These are phyloP conservation scores for Henricia sp. DNA, from an alignment of 53 echinoderm and acorn worm species.

Conservation along the genomic window DNA sequence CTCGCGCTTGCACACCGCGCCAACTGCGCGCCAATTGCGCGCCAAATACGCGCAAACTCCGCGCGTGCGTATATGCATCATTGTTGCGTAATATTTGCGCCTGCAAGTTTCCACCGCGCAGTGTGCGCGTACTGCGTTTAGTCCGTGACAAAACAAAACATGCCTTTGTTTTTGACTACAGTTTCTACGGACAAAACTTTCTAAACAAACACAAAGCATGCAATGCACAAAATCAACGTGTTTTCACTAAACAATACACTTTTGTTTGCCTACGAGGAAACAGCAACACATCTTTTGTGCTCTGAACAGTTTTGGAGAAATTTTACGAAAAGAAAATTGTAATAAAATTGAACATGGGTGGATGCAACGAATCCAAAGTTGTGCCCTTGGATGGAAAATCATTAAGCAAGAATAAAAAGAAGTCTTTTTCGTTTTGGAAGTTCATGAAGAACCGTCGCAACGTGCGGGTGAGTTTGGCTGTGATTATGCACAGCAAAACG, in stretches of 20 bases:
- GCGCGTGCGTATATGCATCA: too few species aligned
- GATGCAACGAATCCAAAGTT: slow-evolving; percentile 34
- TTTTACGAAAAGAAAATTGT: neutral
- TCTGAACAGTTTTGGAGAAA: neutral
- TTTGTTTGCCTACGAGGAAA: neutral
- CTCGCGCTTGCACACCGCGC: too few species aligned
- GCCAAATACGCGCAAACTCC: too few species aligned
- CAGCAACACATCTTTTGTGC: neutral
- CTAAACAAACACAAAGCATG: neutral
- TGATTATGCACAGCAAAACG: neutral
- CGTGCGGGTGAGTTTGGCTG: slow-evolving; percentile 16
- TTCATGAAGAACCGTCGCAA: slow-evolving; percentile 38
- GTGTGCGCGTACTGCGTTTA: too few species aligned
- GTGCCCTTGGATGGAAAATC: slow-evolving; percentile 1
- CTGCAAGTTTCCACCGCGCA: too few species aligned
- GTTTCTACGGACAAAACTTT: slow-evolving; percentile 24
- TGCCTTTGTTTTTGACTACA: too few species aligned
- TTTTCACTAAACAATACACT: neutral
- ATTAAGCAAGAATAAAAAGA: neutral
- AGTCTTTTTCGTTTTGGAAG: slow-evolving; percentile 23
- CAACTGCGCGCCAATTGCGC: too few species aligned
- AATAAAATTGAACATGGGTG: slow-evolving; percentile 3
- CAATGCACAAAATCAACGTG: neutral
- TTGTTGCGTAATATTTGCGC: too few species aligned
- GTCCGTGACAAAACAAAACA: too few species aligned